phyloP scores from a whole-genome alignment of 2,797 vertebrate genomes.

The Lycodopsis pacificus region DNA sequence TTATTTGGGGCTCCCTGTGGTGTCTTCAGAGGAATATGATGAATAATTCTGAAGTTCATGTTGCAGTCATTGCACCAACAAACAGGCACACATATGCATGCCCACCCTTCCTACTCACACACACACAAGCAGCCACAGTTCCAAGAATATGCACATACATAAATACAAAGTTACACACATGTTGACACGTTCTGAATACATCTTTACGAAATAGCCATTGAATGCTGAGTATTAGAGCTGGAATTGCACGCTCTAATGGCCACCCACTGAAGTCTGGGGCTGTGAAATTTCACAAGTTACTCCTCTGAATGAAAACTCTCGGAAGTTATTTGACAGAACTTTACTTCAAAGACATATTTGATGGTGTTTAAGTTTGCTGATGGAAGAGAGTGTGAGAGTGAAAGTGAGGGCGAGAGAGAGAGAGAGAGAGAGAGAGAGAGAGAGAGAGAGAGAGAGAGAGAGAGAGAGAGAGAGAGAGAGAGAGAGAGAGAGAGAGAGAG shows the following conservation, averaged over 20 bases:
- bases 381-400: slow-evolving; percentile 17
- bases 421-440: not conserved
- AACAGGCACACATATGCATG: slow-evolving; percentile 33
- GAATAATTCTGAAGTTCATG: slow-evolving; percentile 72
- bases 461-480: slow-evolving; percentile 4
- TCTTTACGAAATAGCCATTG: slow-evolving; percentile 56
- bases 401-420: not conserved
- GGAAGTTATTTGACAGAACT: slow-evolving; percentile 67
- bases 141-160: slow-evolving; percentile 58
- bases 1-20: slow-evolving; percentile 62
- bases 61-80: slow-evolving; percentile 68
- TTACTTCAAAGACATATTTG: slow-evolving; percentile 75
- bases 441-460: not conserved
- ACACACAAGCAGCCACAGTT: slow-evolving; percentile 23
- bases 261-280: slow-evolving; percentile 56
- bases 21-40: slow-evolving; percentile 59
- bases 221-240: slow-evolving; percentile 45
- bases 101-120: not conserved
- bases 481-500: not conserved
- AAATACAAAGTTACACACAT: slow-evolving; percentile 60
- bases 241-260: slow-evolving; percentile 53
- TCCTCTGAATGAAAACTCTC: slow-evolving; percentile 60
- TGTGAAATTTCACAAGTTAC: slow-evolving; percentile 69
- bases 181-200: slow-evolving; percentile 60
- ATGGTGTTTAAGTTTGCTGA: slow-evolving; percentile 60